A percentile compares a stretch with the other conserved stretches of the same genome.
phyloP scores from a whole-genome alignment of 2,888 invertebrate genomes.

The Lasioglossum lativentre region DNA sequence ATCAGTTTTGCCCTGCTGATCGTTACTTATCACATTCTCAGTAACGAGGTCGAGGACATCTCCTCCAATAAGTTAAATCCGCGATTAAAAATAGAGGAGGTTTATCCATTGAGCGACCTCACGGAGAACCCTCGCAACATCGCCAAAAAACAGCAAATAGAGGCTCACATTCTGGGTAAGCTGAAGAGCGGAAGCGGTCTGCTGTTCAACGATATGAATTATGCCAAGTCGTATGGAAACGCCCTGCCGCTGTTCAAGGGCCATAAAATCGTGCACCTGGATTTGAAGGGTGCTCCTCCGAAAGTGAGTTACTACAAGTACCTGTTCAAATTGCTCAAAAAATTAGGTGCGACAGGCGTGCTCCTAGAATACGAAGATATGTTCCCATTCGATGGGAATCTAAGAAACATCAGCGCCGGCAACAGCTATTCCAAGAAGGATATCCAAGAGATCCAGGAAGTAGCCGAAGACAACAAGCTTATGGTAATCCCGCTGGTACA shows the following conservation, averaged over 20 bases:
- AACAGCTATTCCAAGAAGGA: slow-evolving; percentile 88
- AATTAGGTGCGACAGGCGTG: slow-evolving; percentile 91
- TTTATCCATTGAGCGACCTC: slow-evolving; percentile 67
- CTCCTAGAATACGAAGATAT: slow-evolving; percentile 95
- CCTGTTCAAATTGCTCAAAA: slow-evolving; percentile 87
- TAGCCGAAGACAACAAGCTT: slow-evolving; percentile 87
- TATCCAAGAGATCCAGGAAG: slow-evolving; percentile 85
- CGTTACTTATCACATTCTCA: slow-evolving; percentile 81
- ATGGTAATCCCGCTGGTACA: slow-evolving; percentile 93
- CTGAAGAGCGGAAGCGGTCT: slow-evolving; percentile 46
- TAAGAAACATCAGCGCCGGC: slow-evolving; percentile 87
- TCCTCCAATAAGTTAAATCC: slow-evolving; percentile 64
- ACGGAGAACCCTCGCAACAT: slow-evolving; percentile 70
- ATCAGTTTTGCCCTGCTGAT: slow-evolving; percentile 78
- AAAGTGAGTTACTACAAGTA: slow-evolving; percentile 87
- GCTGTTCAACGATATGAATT: slow-evolving; percentile 53
- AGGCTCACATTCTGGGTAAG: slow-evolving; percentile 70
- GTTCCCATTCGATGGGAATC: slow-evolving; percentile 90
- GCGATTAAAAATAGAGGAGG: slow-evolving; percentile 68
- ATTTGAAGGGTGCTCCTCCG: slow-evolving; percentile 94
- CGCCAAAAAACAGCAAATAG: slow-evolving; percentile 69
- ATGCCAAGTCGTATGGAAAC: slow-evolving; percentile 45
- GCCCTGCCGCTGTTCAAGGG: slow-evolving; percentile 77
- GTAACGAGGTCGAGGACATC: slow-evolving; percentile 76
- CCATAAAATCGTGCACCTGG: slow-evolving; percentile 91